A percentile compares a stretch with the other conserved stretches of the same genome.
These are phyloP conservation scores for Leptopilina drosophilae DNA, from an alignment of 2,888 invertebrate genomes.

Conservation along the genomic window DNA sequence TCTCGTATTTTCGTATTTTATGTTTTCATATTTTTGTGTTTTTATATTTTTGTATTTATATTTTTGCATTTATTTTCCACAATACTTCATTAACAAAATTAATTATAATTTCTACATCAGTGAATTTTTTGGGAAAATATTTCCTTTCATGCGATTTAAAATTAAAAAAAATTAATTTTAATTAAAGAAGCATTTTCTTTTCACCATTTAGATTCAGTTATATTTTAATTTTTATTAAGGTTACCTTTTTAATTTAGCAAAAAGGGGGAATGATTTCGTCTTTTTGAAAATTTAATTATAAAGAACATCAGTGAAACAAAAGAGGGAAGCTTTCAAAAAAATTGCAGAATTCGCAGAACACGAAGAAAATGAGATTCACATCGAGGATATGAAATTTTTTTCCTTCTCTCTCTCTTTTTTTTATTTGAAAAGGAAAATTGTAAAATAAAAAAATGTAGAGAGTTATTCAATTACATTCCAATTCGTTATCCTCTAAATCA, in stretches of 20 bases:
- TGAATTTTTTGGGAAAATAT: too few species aligned
- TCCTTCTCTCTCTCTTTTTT: background rate
- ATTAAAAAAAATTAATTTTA: background rate
- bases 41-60: too few species aligned
- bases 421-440: constrained; percentile 3
- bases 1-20: too few species aligned
- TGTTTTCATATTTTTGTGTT: too few species aligned
- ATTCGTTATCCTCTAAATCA: background rate
- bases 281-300: constrained; percentile 1
- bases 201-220: background rate
- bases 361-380: background rate
- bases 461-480: background rate
- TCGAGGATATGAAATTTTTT: background rate
- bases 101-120: background rate
- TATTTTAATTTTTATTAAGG: background rate
- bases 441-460: background rate
- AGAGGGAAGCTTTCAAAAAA: constrained; percentile 1
- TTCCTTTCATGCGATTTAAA: too few species aligned
- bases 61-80: too few species aligned
- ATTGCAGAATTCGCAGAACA: constrained; percentile 3
- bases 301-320: constrained; percentile 5
- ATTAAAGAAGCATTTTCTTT: background rate
- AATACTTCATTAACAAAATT: too few species aligned
- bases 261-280: background rate
- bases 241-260: background rate